Evolutionary conservation across 2,797 vertebrate species (phyloP).

Genomic region (Gymnothorax reevesii): DNA sequence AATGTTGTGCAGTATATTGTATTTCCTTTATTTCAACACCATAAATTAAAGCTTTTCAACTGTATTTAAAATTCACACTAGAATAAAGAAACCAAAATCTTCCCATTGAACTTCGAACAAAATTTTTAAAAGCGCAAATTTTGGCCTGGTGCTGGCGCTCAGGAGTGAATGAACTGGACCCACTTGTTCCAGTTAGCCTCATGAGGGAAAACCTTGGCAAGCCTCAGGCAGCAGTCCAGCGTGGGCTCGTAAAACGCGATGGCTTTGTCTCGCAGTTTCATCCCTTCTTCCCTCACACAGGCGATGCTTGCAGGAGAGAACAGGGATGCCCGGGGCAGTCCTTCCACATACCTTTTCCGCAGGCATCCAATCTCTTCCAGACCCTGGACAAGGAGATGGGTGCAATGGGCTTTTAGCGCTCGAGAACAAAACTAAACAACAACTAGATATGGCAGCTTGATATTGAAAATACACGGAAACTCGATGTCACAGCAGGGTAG

Average conservation of each 20-base stretch:
- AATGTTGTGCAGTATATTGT: background rate
- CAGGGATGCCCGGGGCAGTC: constrained; percentile 62
- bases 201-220: constrained; percentile 80
- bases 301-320: constrained; percentile 62
- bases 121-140: background rate
- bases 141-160: background rate
- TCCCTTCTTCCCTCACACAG: background rate
- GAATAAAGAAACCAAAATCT: background rate
- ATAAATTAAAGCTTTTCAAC: background rate
- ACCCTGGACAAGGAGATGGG: constrained; percentile 64
- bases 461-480: background rate
- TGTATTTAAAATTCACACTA: background rate
- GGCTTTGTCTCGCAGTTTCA: constrained; percentile 46
- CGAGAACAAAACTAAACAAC: background rate
- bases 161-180: constrained; percentile 61
- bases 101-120: background rate
- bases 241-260: constrained; percentile 84
- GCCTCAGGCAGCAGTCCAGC: constrained; percentile 80
- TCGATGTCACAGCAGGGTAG: background rate
- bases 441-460: background rate
- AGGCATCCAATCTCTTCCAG: constrained; percentile 83
- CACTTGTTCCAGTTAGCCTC: constrained; percentile 88
- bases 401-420: fast-evolving
- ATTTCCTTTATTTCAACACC: background rate
- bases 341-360: constrained; percentile 67